phyloP scores from a whole-genome alignment of 2,888 invertebrate species.

The Rhagonycha fulva region DNA sequence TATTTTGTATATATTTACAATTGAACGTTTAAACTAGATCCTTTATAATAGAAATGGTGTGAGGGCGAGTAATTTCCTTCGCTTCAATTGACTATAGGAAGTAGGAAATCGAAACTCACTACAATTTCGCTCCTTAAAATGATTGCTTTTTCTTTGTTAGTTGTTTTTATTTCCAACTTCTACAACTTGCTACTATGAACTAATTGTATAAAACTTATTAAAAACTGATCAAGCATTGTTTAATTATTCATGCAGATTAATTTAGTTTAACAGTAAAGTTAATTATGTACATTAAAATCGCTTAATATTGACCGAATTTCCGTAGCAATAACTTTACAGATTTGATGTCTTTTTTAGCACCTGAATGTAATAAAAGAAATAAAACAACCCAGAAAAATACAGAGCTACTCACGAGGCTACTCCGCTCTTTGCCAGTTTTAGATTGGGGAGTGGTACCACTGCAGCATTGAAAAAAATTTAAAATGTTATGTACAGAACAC shows the following conservation, averaged over 20 bases:
- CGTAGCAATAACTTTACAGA: not conserved
- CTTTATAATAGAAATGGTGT: constrained; percentile 29
- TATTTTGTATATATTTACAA: constrained; percentile 1
- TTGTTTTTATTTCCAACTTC: constrained; percentile 24
- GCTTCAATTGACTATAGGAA: constrained; percentile 30
- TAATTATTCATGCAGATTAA: not conserved
- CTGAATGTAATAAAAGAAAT: no score
- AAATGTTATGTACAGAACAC: no score
- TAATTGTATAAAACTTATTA: not conserved
- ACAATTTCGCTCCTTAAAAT: constrained; percentile 29
- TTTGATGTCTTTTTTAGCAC: no score
- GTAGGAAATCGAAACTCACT: constrained; percentile 31
- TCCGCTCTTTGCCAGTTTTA: no score
- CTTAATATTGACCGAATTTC: not conserved
- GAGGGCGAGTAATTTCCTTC: constrained; percentile 30
- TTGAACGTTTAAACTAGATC: constrained; percentile 5
- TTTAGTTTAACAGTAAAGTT: not conserved
- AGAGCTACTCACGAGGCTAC: no score
- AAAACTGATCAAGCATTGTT: not conserved
- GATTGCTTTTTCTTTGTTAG: constrained; percentile 28
- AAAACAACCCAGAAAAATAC: no score
- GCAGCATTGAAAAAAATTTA: no score
- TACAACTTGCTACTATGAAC: constrained; percentile 2
- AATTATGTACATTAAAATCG: not conserved
- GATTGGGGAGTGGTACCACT: no score